Evolutionary conservation across 2,888 invertebrate species (phyloP), one percentile per base, ranked within the genome.

Genomic region (Cenopis cana): DNA sequence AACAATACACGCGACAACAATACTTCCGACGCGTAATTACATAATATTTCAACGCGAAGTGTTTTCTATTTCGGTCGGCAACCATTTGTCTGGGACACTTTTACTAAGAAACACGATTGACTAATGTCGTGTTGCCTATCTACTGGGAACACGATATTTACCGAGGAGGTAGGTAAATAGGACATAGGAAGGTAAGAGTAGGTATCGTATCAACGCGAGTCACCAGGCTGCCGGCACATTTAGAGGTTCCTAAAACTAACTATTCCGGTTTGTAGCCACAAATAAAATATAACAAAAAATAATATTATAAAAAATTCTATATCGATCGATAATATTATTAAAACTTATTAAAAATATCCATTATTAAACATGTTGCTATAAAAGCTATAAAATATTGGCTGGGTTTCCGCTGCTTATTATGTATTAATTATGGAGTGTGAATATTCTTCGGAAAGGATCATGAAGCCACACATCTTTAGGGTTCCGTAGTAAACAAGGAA

Each of bases 11-110:
- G 17, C 41, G 46, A 18, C 59, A 50, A 69, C 50, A 69, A 62
- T 54, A 59, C 57, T 76, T 74, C 76, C 75, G 73, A 74, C 76
- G 75, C 73, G 74, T 84, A 84, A 88, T 86, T 85, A 84, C 82
- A 78, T 81, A 83, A 87, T 86, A 86, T 82, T 84, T 88, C 80
- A 84, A 76, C 76, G 76, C 74, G 75, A 77, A 77, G 81, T 78
- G 79, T 74, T 72, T 64, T 69, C 72, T 77, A 77, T 77, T 77
- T 76, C 73, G 72, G 76, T 77, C 74, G 33, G 69, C 74, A 76
- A 65, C 65, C 54, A 29, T 65, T 65, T 70, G 60, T 70, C 65
- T 66, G 70, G 62, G 59, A 59, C 18, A 68, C 20, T 59, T 49
- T 62, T 64, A 57, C 69, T 18, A 57, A 61, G 41, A 56, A 57